A percentile compares a stretch with the other conserved stretches of the same genome.
Conservation (phyloP, 2,113 vertebrate genomes). For the Mesembrinibis cayennensis region DNA sequence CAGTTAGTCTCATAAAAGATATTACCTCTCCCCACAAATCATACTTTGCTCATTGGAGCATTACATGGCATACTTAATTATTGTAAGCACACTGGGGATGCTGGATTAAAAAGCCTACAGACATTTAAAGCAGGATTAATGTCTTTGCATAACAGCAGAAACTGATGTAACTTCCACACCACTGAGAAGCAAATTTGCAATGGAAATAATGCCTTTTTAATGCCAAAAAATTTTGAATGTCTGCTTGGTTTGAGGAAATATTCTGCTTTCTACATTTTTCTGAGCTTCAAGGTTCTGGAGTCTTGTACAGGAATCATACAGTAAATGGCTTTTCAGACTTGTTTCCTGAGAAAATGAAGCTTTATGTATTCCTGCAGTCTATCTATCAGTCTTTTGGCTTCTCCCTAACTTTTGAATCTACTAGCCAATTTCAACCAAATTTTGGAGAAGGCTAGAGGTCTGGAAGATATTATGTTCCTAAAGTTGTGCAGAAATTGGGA, state of each 20-base stretch:
- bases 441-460: background rate
- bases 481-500: background rate
- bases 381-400: background rate
- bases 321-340: background rate
- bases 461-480: background rate
- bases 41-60: conserved; percentile 10
- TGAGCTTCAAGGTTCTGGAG: background rate
- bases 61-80: conserved; percentile 44
- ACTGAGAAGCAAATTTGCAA: background rate
- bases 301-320: background rate
- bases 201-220: conserved; percentile 16
- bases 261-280: background rate
- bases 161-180: background rate
- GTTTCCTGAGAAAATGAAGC: background rate
- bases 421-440: conserved; percentile 7
- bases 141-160: background rate
- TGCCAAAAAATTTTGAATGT: background rate
- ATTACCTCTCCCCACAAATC: conserved; percentile 16
- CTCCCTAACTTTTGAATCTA: background rate
- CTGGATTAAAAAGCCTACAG: conserved; percentile 40
- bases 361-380: background rate
- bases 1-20: background rate
- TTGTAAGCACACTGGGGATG: conserved; percentile 8
- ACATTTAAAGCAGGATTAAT: conserved; percentile 50
- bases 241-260: background rate